Base-by-base conservation (phyloP, 2,888 invertebrate species). In the Odontomyia ornata region DNA sequence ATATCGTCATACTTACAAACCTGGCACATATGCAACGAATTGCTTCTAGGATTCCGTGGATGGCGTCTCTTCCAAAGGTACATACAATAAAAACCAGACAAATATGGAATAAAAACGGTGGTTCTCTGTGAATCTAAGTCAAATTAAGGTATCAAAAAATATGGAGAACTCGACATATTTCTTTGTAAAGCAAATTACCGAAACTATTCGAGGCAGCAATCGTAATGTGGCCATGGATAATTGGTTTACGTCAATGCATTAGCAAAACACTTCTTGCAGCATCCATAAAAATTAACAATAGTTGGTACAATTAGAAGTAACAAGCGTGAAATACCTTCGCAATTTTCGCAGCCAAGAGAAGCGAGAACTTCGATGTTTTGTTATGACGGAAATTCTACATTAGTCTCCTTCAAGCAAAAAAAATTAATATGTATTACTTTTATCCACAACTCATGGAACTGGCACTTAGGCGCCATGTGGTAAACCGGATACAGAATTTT, bases 91-190 rank as follows among this genome's bases (percentile, higher is more conserved):
- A 65, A 65, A 30, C 21, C 30, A 1, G 65, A 30, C 36, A 36
- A 65, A 36, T 36, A 65, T 36, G 65, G 18, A n/a, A 36, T 65
- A 36, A 65, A 36, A 36, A 65, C 36, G 1, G 1, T 36, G 4
- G 7, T 36, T 9, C 15, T 36, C 15, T 65, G 36, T n/a, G 15
- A 7, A 11, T 18, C 21, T 18, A 30, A 30, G 21, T 27, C 65
- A 30, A 65, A 76, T 15, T 76, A 78, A 81, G 62, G 78, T 80
- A 79, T 83, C 83, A 77, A 84, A 84, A 78, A 83, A 83, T 83
- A 84, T 84, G 72, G 83, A 83, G n/a, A n/a, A n/a, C n/a, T n/a
- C n/a, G n/a, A n/a, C n/a, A n/a, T n/a, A n/a, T n/a, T n/a, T n/a
- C n/a, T n/a, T n/a, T n/a, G n/a, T n/a, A n/a, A n/a, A n/a, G n/a